Base-by-base conservation (phyloP, 2,113 vertebrate species). In the Nothobranchius furzeri region DNA sequence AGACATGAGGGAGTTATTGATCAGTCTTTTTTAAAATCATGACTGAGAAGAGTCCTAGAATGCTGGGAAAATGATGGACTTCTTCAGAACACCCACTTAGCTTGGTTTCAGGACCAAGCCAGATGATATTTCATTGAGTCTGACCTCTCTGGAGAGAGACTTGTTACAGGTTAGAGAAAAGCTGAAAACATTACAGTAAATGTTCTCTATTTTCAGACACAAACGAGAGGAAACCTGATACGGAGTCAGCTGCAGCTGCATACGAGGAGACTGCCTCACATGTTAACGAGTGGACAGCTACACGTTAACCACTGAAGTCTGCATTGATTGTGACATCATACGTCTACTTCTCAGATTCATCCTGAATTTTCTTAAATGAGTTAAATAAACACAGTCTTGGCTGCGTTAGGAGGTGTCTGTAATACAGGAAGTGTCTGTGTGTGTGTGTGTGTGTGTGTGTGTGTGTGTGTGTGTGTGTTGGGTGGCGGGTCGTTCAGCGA, bases 271-370 rank as follows among this genome's bases (percentile, higher is more conserved):
- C 43, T 69, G 25, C 66, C 79, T 77, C 74, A 76, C 46, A 73
- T 37, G 24, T 84, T 70, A 24, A 75, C 82, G 70, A 84, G 83
- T 86, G 68, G 58, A 75, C 86, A 83, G 60, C 66, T 60, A 55
- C 79, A 79, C 74, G 87, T 83, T 85, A 81, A 75, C 78, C 78
- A 81, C 86, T 89, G 75, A 78, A 65, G 68, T 69, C 52, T 67
- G 48, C 75, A 78, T 81, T 77, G 85, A 87, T 66, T 70, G 50
- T 71, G 57, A 63, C 76, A 78, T 36, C 20, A 49, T 30, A 4
- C 4, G n/a, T 51, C 11, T 10, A 30, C 55, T 54, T 0, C 7
- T 30, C 30, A 30, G 30, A 30, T 42, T 51, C 2, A 47, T 7
- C 9, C 56, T 20, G 40, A 6, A 24, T 17, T 15, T 55, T 70